Evolutionary conservation across 2,888 invertebrate genomes (phyloP).

Genomic region (Cacoxenus indagator): DNA sequence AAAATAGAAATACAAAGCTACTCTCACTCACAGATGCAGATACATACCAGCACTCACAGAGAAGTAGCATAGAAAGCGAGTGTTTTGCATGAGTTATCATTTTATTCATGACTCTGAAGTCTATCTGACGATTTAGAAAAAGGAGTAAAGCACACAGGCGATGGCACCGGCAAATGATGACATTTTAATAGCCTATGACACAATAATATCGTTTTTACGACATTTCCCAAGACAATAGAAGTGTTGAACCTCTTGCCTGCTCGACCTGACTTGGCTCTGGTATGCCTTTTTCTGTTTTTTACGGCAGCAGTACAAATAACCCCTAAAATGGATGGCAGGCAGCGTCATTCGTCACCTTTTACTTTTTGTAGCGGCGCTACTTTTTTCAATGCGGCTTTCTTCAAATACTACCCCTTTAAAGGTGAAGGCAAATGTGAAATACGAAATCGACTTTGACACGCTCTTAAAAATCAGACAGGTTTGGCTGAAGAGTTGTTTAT

Average conservation of each 20-base stretch:
- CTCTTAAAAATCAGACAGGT: no score
- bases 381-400: not conserved
- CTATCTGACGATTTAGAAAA: no score
- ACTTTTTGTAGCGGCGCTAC: not conserved
- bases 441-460: no score
- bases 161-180: slow-evolving; percentile 11
- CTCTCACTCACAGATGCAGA: no score
- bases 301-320: not conserved
- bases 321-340: not conserved
- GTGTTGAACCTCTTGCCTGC: not conserved
- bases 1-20: no score
- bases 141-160: not conserved
- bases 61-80: not conserved
- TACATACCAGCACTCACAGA: no score
- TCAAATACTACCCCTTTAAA: not conserved
- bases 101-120: no score
- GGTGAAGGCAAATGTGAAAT: no score
- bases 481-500: no score
- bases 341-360: not conserved
- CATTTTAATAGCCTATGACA: slow-evolving; percentile 16
- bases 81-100: slow-evolving; percentile 17
- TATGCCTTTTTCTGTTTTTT: not conserved
- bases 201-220: slow-evolving; percentile 18
- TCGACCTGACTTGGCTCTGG: not conserved
- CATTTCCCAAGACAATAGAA: slow-evolving; percentile 15